These are phyloP conservation scores for Pegea sp. DNA, from an alignment of 23 tunicate genomes.

Conservation along the genomic window DNA sequence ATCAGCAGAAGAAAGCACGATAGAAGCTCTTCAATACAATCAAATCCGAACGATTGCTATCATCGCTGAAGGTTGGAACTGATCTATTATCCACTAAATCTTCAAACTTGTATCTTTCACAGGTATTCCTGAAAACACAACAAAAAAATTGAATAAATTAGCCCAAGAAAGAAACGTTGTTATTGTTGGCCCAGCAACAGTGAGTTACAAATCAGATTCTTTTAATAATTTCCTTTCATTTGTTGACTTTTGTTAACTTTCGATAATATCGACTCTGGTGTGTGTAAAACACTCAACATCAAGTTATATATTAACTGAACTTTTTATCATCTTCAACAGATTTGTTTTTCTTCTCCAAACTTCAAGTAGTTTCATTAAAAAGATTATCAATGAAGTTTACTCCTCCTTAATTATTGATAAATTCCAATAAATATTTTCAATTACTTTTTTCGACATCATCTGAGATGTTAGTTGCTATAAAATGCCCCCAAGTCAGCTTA, in stretches of 20 bases:
- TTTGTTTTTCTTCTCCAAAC: not conserved
- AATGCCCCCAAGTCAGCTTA: no score
- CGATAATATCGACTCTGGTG: not conserved
- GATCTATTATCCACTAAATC: no score
- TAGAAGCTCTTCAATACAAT: conserved; percentile 48
- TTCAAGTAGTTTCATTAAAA: not conserved
- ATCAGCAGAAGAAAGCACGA: conserved; percentile 94
- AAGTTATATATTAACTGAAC: not conserved
- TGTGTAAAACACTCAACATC: not conserved
- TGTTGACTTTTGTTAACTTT: conserved; percentile 1
- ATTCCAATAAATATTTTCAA: not conserved
- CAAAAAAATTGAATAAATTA: conserved; percentile 59
- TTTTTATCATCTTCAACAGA: not conserved
- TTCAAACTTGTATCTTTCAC: not conserved
- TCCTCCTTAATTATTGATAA: no score
- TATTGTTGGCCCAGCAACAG: conserved; percentile 98
- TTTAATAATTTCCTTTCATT: not conserved
- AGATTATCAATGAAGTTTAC: no score
- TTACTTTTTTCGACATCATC: no score
- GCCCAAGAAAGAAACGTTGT: conserved; percentile 56
- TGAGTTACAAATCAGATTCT: conserved; percentile 4
- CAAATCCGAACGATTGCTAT: conserved; percentile 85
- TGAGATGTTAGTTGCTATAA: no score
- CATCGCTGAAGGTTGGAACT: conserved; percentile 96
- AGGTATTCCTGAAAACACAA: conserved; percentile 87